Base-by-base conservation (phyloP, 2,888 invertebrate genomes). In the Melinopterus prodromus region DNA sequence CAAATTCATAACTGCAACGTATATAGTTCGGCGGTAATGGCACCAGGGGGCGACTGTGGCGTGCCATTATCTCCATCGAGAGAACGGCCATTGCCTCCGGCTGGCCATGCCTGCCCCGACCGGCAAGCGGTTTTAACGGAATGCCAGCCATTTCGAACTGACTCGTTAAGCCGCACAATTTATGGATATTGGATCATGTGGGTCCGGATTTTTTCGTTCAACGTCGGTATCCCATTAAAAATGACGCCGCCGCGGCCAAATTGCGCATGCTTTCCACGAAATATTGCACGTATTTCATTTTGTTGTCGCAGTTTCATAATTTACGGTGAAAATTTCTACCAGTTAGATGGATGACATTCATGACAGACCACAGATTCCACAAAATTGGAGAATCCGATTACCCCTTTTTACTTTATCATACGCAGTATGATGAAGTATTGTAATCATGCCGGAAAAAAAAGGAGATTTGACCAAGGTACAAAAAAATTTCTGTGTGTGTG, bases 151-250 rank as follows among this genome's bases (percentile, higher is more conserved):
- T 53, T 53, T 12, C 53, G 53, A 53, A 1, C 53, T 9, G 53
- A 53, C 53, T 53, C 53, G 53, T 53, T 53, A 53, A 53, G 53
- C 53, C 53, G 9, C 53, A 53, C 2, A 80, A 80, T 80, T 80
- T 80, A 80, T 80, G 80, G 78, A 79, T 80, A 80, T 80, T 80
- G 80, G 78, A 80, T 80, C 79, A 76, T 74, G 71, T 76, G 78
- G 71, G 78, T 75, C 77, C 80, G 70, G 79, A 69, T 78, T 78
- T 80, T 53, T 53, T 16, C 26, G 15, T 70, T 35, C 69, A 16
- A 77, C 71, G 77, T 12, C 16, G 53, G 53, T 71, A 70, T 77
- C 70, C 53, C 70, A 26, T 77, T 76, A 76, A 76, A 37, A 76
- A 53, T 53, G 53, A 7, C 53, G 53, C 53, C 7, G 53, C 53